phyloP scores from a whole-genome alignment of 2,113 vertebrate species.

The Saccopteryx leptura region DNA sequence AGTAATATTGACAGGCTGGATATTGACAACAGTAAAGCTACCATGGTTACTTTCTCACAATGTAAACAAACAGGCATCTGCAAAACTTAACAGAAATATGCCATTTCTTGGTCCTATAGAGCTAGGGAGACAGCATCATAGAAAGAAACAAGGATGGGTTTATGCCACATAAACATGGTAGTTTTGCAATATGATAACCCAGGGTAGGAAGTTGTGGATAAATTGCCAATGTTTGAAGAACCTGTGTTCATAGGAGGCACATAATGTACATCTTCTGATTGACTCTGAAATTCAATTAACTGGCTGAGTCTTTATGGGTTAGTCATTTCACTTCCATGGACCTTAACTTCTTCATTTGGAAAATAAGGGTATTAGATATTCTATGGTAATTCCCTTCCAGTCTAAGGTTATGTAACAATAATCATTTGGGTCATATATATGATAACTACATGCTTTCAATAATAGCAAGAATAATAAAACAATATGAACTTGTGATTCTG shows the following conservation, averaged over 20 bases:
- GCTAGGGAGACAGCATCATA: background rate
- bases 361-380: constrained; percentile 49
- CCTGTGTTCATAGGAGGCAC: background rate
- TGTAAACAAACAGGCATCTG: background rate
- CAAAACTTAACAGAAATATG: background rate
- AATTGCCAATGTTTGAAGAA: background rate
- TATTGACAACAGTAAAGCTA: background rate
- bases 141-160: background rate
- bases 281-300: constrained; percentile 55
- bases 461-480: constrained; percentile 21
- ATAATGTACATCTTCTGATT: background rate
- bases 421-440: background rate
- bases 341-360: constrained; percentile 60
- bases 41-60: background rate
- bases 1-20: background rate
- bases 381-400: background rate
- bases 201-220: constrained; percentile 19
- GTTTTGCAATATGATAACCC: background rate
- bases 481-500: constrained; percentile 17
- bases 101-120: background rate
- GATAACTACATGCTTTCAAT: constrained; percentile 10
- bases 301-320: background rate
- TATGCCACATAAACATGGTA: background rate
- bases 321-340: constrained; percentile 2
- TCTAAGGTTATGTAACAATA: constrained; percentile 27